Conservation (phyloP, 2,888 invertebrate species). For the Drosophila paramelanica region DNA sequence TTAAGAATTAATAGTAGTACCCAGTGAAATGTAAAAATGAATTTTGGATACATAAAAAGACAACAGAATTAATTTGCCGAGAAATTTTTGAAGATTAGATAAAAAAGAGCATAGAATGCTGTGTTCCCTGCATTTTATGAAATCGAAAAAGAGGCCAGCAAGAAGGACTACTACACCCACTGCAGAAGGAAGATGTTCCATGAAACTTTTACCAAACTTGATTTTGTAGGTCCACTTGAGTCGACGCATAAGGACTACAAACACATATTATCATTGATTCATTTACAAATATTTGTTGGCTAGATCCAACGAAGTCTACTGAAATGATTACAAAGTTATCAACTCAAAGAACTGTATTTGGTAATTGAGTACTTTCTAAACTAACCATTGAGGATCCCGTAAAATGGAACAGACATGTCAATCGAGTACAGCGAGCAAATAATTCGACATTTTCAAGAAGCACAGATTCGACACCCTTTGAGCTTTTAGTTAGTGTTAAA, state of each 20-base stretch:
- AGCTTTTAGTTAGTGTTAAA: background rate
- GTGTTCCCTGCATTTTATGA: slow-evolving; percentile 39
- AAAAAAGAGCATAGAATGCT: slow-evolving; percentile 30
- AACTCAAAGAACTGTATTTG: background rate
- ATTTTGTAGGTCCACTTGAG: slow-evolving; percentile 80
- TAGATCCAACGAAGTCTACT: background rate
- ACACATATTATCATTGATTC: slow-evolving; percentile 78
- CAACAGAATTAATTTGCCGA: background rate
- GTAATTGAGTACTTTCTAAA: background rate
- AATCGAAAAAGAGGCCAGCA: slow-evolving; percentile 47
- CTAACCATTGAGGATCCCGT: background rate
- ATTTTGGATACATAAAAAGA: background rate
- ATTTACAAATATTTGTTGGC: slow-evolving; percentile 81
- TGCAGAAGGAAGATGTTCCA: slow-evolving; percentile 43
- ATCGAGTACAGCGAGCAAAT: background rate
- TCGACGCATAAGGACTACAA: slow-evolving; percentile 61
- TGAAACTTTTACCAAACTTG: slow-evolving; percentile 62
- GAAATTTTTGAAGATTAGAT: slow-evolving; percentile 37
- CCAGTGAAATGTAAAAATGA: background rate
- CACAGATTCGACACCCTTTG: background rate
- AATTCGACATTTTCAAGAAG: background rate
- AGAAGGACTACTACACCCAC: slow-evolving; percentile 43
- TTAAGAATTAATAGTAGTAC: background rate
- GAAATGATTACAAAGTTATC: background rate
- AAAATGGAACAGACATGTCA: background rate